Evolutionary conservation across 2,113 vertebrate species (phyloP), one percentile per base, ranked within the genome.

Genomic region (Platycercus adscitus): DNA sequence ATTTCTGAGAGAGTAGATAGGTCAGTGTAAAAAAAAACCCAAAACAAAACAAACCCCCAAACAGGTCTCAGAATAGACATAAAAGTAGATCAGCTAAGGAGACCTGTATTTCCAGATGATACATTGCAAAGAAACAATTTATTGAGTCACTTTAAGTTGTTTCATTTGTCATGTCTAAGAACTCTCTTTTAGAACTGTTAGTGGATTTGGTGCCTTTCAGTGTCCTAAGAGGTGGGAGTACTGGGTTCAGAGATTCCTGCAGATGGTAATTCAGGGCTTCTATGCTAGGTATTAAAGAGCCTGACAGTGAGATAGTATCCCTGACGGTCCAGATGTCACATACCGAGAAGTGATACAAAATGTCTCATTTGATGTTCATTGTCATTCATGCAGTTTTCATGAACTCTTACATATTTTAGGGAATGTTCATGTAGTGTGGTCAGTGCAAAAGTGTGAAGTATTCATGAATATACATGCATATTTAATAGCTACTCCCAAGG

Each of bases 321-420:
- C 76, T 88, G 63, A 90, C 87, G 69, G 53, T 89, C 78, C 89
- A 63, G 66, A 56, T 81, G 21, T 77, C 70, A 52, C 6, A 1
- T 86, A 83, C 78, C 87, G 95, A 89, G 89, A 92, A 79, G 80
- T 69, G 66, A 92, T 91, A 87, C 88, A 93, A 95, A 96, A 71
- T 55, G 77, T 91, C 81, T 96, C 88, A 93, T 94, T 89, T 89
- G 65, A 69, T 81, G 90, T 94, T 87, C 88, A 68, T 86, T 91
- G 94, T 89, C 72, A 78, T 81, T 92, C 75, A 63, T 96, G 52
- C 70, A 96, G 88, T 96, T 96, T 96, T 96, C 86, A 96, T 93
- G 88, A 94, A 64, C 86, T 86, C 64, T 85, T 93, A 80, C 79
- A 95, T 95, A 71, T 95, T 96, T 89, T 84, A 97, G 52, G 83